Base-by-base conservation (phyloP, 1,140 invertebrate genomes). In the Chrysoperla carnea region DNA sequence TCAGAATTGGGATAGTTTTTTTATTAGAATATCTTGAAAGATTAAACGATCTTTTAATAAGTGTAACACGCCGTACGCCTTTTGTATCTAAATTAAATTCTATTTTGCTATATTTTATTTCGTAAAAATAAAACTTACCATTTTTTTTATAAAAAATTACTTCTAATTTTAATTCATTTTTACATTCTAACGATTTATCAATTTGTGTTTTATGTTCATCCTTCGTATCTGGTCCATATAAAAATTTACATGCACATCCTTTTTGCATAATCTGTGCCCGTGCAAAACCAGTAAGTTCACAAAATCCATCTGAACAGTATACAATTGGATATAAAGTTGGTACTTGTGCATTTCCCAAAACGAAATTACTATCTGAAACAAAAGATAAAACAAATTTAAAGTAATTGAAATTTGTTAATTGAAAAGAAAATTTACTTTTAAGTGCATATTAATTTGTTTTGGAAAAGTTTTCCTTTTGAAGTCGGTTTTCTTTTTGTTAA, bases 291-390 rank as follows among this genome's bases (percentile, higher is more conserved):
- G 90, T 94, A 66, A 96, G 76, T 67, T 95, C 91, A 62, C 89
- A 93, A 70, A 96, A 96, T 40, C 91, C 92, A 75, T 96, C 91
- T 4, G 89, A 93, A 67, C 92, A 96, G 67, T 96, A 96, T 46
- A 96, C 92, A 65, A 96, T 94, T 48, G 92, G 91, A 69, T 88
- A 89, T 23, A 78, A 59, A 45, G 77, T 63, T 46, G 81, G 77
- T 47, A 93, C 90, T 67, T 94, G 89, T 45, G 92, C 91, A 72
- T 95, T 95, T 51, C 91, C 92, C 61, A 96, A 70, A 53, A 96
- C 91, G 68, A 96, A 96, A 71, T 95, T 96, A 69, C 89, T 94
- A 64, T 96, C 92, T 96, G 81, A 14, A 70, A 77, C 59, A 54
- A 55, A 57, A 58, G 53, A 60, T 7, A 7, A 38, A 15, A 23